These are phyloP conservation scores for Misgurnus anguillicaudatus DNA, from an alignment of 2,113 vertebrate species.

Conservation along the genomic window DNA sequence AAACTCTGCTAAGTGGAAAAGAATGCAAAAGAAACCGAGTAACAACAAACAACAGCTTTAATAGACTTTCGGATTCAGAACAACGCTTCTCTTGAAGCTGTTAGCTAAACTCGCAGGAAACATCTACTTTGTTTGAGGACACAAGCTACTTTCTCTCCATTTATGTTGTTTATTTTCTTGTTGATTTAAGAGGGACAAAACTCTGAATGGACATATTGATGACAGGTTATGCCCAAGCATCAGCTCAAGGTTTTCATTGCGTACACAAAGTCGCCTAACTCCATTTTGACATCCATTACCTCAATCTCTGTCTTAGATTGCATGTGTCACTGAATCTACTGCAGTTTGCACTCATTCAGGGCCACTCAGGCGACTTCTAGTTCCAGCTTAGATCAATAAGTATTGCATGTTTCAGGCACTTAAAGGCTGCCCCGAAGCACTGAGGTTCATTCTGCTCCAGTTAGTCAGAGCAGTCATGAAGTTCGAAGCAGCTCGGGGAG, in stretches of 20 bases:
- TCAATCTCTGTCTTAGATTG: slow-evolving; percentile 12
- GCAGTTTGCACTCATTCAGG: slow-evolving; percentile 36
- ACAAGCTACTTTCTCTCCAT: slow-evolving; percentile 7
- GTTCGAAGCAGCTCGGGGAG: slow-evolving; percentile 39
- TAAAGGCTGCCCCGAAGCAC: slow-evolving; percentile 37
- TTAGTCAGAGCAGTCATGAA: slow-evolving; percentile 47
- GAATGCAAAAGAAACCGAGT: neutral
- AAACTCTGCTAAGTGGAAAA: slow-evolving; percentile 6
- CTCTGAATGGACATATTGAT: slow-evolving; percentile 18
- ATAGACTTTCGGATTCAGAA: neutral
- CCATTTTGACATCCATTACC: slow-evolving; percentile 1
- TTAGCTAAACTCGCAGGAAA: too few relatives aligned
- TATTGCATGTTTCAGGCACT: slow-evolving; percentile 49
- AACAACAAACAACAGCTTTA: slow-evolving; percentile 4
- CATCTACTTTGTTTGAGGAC: neutral
- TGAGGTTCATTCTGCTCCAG: slow-evolving; percentile 49
- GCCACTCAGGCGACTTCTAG: slow-evolving; percentile 33
- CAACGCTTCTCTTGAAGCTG: neutral
- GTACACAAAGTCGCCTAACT: neutral
- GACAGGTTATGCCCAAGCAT: neutral
- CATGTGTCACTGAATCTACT: slow-evolving; percentile 38
- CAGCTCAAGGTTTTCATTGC: neutral
- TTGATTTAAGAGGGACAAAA: neutral
- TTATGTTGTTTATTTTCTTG: slow-evolving; percentile 18
- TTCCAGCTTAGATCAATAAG: slow-evolving; percentile 48